Conservation (phyloP, 2,797 vertebrate species). For the Podarcis lilfordi region DNA sequence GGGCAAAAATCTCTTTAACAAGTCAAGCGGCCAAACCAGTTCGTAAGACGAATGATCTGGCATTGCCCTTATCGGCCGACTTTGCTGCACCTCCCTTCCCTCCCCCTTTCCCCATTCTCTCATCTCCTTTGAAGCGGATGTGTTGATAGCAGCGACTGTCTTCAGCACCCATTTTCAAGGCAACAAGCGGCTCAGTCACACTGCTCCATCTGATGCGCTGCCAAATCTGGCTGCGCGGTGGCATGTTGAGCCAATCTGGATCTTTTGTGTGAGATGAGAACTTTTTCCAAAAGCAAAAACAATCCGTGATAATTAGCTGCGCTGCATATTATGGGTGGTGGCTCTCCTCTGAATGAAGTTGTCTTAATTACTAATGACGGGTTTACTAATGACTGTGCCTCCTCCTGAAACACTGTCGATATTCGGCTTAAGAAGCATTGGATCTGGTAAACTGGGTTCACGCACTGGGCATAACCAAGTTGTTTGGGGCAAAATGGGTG, state of each 20-base stretch:
- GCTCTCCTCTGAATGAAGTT: slow-evolving; percentile 42
- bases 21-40: neutral
- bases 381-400: neutral
- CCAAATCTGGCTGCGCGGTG: neutral
- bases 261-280: neutral
- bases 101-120: neutral
- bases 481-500: neutral
- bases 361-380: slow-evolving; percentile 54
- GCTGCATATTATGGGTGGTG: neutral
- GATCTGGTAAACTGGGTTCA: neutral
- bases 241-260: slow-evolving; percentile 23
- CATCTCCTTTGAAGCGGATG: neutral
- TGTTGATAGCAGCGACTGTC: neutral
- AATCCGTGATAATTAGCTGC: slow-evolving; percentile 62
- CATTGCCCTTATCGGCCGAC: neutral
- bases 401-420: slow-evolving; percentile 1
- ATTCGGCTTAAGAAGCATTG: neutral
- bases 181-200: neutral
- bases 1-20: neutral
- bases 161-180: rapidly evolving
- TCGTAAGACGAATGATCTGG: neutral
- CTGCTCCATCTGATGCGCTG: neutral
- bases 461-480: no score
- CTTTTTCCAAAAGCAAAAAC: neutral
- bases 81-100: neutral